Percentiles rank a stretch among this genome's conserved stretches.
Evolutionary conservation across 2,113 vertebrate genomes (phyloP).

Genomic region (Aspiorhynchus laticeps): DNA sequence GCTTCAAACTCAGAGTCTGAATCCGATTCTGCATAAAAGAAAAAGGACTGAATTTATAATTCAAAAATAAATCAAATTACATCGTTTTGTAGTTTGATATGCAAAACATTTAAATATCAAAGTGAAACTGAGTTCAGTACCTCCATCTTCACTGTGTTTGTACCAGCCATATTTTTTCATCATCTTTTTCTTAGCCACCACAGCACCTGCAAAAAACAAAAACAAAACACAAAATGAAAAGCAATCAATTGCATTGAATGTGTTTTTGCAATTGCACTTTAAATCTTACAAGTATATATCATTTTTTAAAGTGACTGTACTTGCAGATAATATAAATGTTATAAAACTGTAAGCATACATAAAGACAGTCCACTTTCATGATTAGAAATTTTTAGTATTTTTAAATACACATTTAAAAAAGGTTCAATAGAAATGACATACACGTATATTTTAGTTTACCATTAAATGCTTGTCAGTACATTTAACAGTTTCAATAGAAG

Average conservation of each 20-base stretch:
- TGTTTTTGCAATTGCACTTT: no score
- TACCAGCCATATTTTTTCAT: slow-evolving; percentile 84
- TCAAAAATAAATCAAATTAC: neutral
- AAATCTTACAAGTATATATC: no score
- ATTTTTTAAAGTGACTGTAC: no score
- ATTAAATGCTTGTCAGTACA: neutral
- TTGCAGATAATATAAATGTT: no score
- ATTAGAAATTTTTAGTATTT: neutral
- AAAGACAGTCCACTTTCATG: neutral
- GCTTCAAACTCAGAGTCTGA: slow-evolving; percentile 74
- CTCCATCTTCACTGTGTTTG: slow-evolving; percentile 78
- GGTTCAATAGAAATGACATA: neutral
- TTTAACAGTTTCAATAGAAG: neutral
- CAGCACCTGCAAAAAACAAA: slow-evolving; percentile 62
- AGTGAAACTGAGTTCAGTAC: slow-evolving; percentile 36
- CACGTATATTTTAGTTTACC: neutral
- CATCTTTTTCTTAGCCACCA: slow-evolving; percentile 81
- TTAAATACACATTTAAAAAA: neutral
- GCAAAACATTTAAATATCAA: neutral
- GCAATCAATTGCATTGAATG: no score
- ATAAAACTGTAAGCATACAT: neutral
- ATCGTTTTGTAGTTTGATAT: neutral
- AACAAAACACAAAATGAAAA: neutral
- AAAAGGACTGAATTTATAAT: neutral
- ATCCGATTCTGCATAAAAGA: slow-evolving; percentile 69